These are phyloP conservation scores for Montipora efflorescens DNA, from an alignment of 64 coral and sea anemone species.

Conservation along the genomic window DNA sequence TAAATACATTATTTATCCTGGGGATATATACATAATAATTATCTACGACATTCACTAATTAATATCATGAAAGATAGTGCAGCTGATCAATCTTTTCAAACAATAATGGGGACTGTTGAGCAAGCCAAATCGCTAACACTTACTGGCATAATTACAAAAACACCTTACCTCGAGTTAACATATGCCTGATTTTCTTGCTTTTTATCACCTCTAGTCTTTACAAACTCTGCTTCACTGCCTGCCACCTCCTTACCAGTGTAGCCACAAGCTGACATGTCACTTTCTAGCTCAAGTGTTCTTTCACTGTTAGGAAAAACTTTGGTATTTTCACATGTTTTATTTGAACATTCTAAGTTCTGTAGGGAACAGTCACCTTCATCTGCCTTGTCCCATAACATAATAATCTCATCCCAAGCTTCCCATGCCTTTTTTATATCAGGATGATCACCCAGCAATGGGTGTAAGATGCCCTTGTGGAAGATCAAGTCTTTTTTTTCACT, in stretches of 20 bases:
- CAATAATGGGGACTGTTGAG: no score
- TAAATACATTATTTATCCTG: no score
- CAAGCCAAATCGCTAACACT: no score
- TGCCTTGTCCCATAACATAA: slow-evolving; percentile 3
- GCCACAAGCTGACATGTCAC: background rate
- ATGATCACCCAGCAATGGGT: slow-evolving; percentile 29
- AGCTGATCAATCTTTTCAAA: no score
- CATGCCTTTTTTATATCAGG: slow-evolving; percentile 30
- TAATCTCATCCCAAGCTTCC: slow-evolving; percentile 60
- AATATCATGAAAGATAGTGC: no score
- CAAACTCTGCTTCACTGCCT: no score
- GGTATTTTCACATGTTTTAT: background rate
- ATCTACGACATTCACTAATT: no score
- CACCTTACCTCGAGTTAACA: slow-evolving; percentile 3
- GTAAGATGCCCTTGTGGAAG: slow-evolving; percentile 40
- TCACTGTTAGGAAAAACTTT: background rate
- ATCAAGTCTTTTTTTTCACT: slow-evolving; percentile 13
- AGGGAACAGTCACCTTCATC: background rate
- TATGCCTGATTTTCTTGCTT: no score
- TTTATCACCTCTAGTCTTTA: no score
- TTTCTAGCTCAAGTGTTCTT: background rate
- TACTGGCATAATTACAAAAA: no score
- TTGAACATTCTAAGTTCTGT: background rate
- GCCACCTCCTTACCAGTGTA: background rate
- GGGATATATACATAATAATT: no score